These are phyloP conservation scores for Tenthredo scrophulariae DNA, from an alignment of 2,888 invertebrate genomes.

Conservation along the genomic window DNA sequence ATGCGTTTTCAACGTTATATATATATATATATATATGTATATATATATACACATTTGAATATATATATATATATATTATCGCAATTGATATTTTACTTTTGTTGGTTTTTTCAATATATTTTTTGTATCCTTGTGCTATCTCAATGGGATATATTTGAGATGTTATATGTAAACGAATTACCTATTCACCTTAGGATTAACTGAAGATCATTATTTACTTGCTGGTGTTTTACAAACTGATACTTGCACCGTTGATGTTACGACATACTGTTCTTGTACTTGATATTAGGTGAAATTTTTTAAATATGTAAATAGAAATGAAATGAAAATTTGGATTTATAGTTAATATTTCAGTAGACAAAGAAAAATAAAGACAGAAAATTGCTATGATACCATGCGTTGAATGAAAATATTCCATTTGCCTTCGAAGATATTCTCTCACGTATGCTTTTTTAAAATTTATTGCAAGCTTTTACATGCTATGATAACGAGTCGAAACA, in stretches of 20 bases:
- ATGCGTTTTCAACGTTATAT: slow-evolving; percentile 33
- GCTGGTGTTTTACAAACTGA: slow-evolving; percentile 5
- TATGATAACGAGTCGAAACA: background rate
- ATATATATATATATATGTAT: background rate
- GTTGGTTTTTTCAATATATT: slow-evolving; percentile 11
- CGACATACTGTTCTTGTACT: background rate
- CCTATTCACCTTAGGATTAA: slow-evolving; percentile 9
- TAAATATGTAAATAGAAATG: slow-evolving; percentile 31
- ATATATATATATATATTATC: background rate
- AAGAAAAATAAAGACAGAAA: background rate
- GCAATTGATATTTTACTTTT: slow-evolving; percentile 9
- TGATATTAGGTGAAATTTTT: slow-evolving; percentile 14
- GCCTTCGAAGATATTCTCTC: background rate
- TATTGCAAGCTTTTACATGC: background rate
- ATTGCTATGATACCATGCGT: background rate
- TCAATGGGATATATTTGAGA: slow-evolving; percentile 42
- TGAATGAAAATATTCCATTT: slow-evolving; percentile 26
- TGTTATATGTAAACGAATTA: slow-evolving; percentile 22
- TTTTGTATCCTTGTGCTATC: slow-evolving; percentile 32
- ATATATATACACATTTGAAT: background rate
- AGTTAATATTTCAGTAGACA: background rate
- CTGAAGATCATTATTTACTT: slow-evolving; percentile 23
- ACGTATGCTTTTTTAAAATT: background rate
- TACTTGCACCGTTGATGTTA: slow-evolving; percentile 8
- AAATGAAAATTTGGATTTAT: slow-evolving; percentile 7